phyloP scores from a whole-genome alignment of 30 jellyfish, hydroid and myxozoan species.

The Phacellophora camtschatica region DNA sequence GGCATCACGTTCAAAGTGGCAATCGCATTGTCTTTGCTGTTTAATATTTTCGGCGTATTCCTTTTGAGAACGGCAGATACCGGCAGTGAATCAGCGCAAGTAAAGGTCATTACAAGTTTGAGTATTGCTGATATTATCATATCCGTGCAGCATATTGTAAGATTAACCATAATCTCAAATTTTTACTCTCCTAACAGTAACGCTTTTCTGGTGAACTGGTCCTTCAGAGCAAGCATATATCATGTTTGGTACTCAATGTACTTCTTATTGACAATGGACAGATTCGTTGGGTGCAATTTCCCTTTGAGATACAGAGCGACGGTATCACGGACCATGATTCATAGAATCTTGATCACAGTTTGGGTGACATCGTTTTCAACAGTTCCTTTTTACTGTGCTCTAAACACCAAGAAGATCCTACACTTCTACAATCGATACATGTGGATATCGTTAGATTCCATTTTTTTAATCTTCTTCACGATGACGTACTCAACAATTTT shows the following conservation, averaged over 20 bases:
- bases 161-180: neutral
- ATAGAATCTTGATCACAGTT: neutral
- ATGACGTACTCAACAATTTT: neutral
- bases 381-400: neutral
- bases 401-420: neutral
- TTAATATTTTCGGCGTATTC: neutral
- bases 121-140: neutral
- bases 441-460: neutral
- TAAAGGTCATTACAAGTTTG: neutral
- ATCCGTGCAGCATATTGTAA: neutral
- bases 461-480: neutral
- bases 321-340: neutral
- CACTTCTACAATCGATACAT: neutral
- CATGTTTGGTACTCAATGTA: neutral
- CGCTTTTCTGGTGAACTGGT: neutral
- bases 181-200: neutral
- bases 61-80: neutral
- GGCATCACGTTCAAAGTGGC: too few species aligned
- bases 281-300: neutral
- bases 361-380: neutral
- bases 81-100: neutral
- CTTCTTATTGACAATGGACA: neutral
- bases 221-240: neutral
- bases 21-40: neutral
- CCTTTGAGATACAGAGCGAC: neutral